Conservation (phyloP, 2,888 invertebrate genomes). For the Andrena chrysosceles region DNA sequence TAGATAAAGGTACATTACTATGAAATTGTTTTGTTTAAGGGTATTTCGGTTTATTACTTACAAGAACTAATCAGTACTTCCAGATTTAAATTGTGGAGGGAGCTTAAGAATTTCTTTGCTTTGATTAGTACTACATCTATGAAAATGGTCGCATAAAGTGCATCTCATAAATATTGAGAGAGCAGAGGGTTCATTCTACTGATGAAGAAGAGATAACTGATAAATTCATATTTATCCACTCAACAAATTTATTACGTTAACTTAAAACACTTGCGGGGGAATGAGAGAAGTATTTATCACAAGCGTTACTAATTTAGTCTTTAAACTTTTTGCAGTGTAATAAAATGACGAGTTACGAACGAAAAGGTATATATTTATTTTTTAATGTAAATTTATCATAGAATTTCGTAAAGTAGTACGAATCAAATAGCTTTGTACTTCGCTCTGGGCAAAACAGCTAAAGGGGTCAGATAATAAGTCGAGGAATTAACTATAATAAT, state of each 20-base stretch:
- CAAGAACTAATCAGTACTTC: slow-evolving; percentile 73
- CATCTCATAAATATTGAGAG: slow-evolving; percentile 29
- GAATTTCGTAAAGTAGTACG: not conserved
- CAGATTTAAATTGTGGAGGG: slow-evolving; percentile 67
- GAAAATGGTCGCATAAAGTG: slow-evolving; percentile 44
- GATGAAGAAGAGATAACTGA: slow-evolving; percentile 61
- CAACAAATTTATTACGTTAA: not conserved
- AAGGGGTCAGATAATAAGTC: not conserved
- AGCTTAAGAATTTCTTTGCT: slow-evolving; percentile 76
- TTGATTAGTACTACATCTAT: slow-evolving; percentile 60
- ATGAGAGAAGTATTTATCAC: slow-evolving; percentile 17
- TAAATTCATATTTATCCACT: slow-evolving; percentile 15
- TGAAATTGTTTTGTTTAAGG: slow-evolving; percentile 58
- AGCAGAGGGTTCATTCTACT: slow-evolving; percentile 60
- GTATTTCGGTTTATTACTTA: slow-evolving; percentile 73
- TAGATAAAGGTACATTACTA: slow-evolving; percentile 46
- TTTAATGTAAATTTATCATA: not conserved
- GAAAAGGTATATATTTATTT: not conserved
- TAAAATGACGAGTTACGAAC: not conserved
- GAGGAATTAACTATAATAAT: not conserved
- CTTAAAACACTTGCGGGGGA: not conserved
- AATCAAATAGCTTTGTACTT: not conserved
- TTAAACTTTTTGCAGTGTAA: not conserved
- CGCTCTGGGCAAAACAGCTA: not conserved
- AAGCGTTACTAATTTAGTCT: not conserved